phyloP scores from a whole-genome alignment of 35 echinoderm and acorn worm species.

The Diadema setosum region DNA sequence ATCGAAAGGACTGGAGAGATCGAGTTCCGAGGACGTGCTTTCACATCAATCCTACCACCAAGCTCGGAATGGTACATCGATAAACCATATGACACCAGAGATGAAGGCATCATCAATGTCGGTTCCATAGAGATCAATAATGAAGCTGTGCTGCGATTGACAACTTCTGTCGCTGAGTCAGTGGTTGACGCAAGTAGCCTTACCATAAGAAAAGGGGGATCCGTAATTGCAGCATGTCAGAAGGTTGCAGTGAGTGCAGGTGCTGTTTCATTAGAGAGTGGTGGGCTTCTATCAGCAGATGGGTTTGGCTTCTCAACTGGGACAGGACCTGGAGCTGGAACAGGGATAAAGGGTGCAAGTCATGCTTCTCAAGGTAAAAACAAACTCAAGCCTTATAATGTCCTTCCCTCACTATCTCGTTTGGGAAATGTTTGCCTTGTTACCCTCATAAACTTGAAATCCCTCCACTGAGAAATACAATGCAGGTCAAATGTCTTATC shows the following conservation, averaged over 20 bases:
- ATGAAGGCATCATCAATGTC: constrained; percentile 26
- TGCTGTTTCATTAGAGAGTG: constrained; percentile 40
- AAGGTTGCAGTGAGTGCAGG: constrained; percentile 45
- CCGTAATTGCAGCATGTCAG: constrained; percentile 16
- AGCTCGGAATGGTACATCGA: constrained; percentile 64
- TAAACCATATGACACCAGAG: constrained; percentile 46
- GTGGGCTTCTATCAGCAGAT: constrained; percentile 29
- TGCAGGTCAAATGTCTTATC: too few relatives aligned
- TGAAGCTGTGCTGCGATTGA: constrained; percentile 22
- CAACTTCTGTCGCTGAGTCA: constrained; percentile 2
- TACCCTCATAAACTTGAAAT: too few relatives aligned
- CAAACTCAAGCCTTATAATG: too few relatives aligned
- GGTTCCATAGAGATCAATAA: constrained; percentile 56
- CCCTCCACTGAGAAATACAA: too few relatives aligned
- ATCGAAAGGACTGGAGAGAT: constrained; percentile 64
- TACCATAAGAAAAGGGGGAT: constrained; percentile 61
- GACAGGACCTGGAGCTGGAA: constrained; percentile 52
- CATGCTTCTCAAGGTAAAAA: constrained; percentile 75
- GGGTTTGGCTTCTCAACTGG: constrained; percentile 32
- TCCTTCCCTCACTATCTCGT: too few relatives aligned
- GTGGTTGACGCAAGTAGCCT: constrained; percentile 52
- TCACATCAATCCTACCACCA: constrained; percentile 42
- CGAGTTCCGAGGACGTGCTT: constrained; percentile 54
- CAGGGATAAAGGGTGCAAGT: constrained; percentile 40
- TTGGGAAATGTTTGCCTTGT: too few relatives aligned